phyloP scores from a whole-genome alignment of 1,140 invertebrate species.

The Papilio aristodemus region DNA sequence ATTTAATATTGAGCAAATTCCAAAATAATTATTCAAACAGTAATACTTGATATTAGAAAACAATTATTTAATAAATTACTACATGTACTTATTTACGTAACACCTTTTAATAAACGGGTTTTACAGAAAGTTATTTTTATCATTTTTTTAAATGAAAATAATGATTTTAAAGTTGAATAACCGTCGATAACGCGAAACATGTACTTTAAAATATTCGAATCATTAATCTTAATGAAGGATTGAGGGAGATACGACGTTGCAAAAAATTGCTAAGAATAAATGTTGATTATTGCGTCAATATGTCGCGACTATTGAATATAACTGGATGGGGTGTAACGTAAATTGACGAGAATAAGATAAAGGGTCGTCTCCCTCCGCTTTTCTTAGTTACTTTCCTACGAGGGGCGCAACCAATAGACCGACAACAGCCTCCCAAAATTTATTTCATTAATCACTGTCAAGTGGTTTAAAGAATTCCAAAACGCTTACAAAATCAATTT shows the following conservation, averaged over 20 bases:
- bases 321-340: slow-evolving; percentile 40
- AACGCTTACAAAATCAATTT: slow-evolving; percentile 76
- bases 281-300: slow-evolving; percentile 53
- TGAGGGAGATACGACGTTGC: background rate
- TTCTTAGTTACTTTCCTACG: slow-evolving; percentile 50
- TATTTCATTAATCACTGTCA: slow-evolving; percentile 77
- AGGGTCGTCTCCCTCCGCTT: slow-evolving; percentile 60
- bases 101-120: too few relatives aligned
- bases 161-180: background rate
- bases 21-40: background rate
- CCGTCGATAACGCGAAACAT: too few relatives aligned
- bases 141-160: too few relatives aligned
- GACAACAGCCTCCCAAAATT: slow-evolving; percentile 64
- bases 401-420: slow-evolving; percentile 43
- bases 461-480: slow-evolving; percentile 75
- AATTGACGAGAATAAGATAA: slow-evolving; percentile 49
- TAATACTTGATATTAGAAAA: too few relatives aligned
- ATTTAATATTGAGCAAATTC: background rate
- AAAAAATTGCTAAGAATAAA: slow-evolving; percentile 30
- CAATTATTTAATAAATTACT: too few relatives aligned
- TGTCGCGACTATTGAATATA: slow-evolving; percentile 68
- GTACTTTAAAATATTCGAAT: too few relatives aligned
- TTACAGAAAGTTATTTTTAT: too few relatives aligned
- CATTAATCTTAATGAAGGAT: slow-evolving; percentile 12
- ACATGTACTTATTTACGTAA: too few relatives aligned